These are phyloP conservation scores for Myripristis jacobus DNA, from an alignment of 2,797 vertebrate genomes.

Conservation along the genomic window DNA sequence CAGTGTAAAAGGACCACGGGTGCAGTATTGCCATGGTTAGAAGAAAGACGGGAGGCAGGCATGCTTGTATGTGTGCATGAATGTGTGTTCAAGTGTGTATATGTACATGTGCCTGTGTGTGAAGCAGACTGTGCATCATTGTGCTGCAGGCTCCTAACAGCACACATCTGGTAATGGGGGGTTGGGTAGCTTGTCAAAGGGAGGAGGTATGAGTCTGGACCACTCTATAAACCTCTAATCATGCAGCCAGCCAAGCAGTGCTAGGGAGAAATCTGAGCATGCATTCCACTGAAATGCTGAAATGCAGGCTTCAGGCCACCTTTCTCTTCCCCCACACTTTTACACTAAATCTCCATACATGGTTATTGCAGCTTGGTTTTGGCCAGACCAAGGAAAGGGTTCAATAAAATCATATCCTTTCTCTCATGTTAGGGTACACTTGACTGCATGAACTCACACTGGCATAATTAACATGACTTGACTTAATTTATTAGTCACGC, in stretches of 20 bases:
- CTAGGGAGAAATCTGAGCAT: constrained; percentile 51
- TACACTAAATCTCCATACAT: constrained; percentile 68
- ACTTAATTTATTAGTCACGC: neutral
- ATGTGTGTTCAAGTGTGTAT: constrained; percentile 21
- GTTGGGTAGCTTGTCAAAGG: constrained; percentile 65
- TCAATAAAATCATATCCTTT: constrained; percentile 33
- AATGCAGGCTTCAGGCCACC: constrained; percentile 62
- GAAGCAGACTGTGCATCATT: constrained; percentile 82
- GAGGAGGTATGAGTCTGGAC: constrained; percentile 63
- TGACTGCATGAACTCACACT: constrained; percentile 18
- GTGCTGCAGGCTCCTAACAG: constrained; percentile 75
- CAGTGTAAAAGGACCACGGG: constrained; percentile 29
- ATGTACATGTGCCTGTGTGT: constrained; percentile 37
- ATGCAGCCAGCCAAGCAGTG: constrained; percentile 44
- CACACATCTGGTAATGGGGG: constrained; percentile 82
- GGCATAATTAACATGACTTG: neutral
- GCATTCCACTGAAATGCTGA: constrained; percentile 72
- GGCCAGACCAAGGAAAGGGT: constrained; percentile 35
- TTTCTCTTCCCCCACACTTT: constrained; percentile 46
- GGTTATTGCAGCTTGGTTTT: constrained; percentile 58
- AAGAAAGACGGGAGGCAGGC: constrained; percentile 55
- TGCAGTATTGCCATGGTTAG: constrained; percentile 58
- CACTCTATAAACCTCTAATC: constrained; percentile 61
- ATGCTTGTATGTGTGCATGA: constrained; percentile 21
- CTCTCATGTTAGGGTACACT: constrained; percentile 12